A percentile compares a stretch with the other conserved stretches of the same genome.
These are phyloP conservation scores for Psittacula echo DNA, from an alignment of 2,797 vertebrate species.

Conservation along the genomic window DNA sequence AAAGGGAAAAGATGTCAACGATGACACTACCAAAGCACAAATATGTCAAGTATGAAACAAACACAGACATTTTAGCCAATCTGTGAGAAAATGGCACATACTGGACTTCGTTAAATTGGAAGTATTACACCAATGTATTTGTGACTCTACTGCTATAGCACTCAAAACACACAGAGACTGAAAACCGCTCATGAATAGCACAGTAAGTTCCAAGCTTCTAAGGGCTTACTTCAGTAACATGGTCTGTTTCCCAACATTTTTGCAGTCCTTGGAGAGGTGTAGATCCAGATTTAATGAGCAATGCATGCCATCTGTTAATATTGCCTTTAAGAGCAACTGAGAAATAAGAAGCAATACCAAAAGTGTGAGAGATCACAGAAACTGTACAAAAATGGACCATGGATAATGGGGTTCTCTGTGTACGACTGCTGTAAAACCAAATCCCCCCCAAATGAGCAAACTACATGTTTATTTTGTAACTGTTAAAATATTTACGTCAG, in stretches of 20 bases:
- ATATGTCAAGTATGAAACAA: neutral
- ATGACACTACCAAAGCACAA: neutral
- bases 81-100: neutral
- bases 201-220: constrained; percentile 38
- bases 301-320: constrained; percentile 73
- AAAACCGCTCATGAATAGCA: neutral
- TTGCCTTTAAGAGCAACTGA: constrained; percentile 57
- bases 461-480: neutral
- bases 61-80: neutral
- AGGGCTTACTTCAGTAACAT: constrained; percentile 43
- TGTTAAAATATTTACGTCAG: neutral
- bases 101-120: neutral
- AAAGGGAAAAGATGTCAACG: neutral
- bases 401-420: neutral
- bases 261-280: constrained; percentile 61
- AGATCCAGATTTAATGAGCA: constrained; percentile 74
- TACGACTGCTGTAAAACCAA: neutral
- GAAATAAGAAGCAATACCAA: constrained; percentile 50
- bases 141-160: constrained; percentile 13
- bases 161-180: neutral
- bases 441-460: neutral
- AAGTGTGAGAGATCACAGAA: constrained; percentile 34
- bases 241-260: constrained; percentile 67
- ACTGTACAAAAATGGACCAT: constrained; percentile 7
- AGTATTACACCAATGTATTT: constrained; percentile 18